Percentiles rank a stretch among this genome's conserved stretches.
These are phyloP conservation scores for Ammospiza maritima DNA, from an alignment of 2,797 vertebrate species.

Conservation along the genomic window DNA sequence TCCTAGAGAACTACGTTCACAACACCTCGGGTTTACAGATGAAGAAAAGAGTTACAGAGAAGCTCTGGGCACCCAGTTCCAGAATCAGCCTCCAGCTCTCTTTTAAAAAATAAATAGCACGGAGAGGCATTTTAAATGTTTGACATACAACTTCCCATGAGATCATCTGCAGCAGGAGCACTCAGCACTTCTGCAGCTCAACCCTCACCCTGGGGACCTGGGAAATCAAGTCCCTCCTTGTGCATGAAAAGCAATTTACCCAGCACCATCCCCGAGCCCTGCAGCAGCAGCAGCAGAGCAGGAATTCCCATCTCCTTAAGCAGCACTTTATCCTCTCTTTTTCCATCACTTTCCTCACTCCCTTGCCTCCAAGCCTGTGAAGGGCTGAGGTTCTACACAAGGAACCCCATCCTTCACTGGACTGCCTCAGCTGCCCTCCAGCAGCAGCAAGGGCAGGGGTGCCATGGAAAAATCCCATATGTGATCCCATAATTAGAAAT, in stretches of 20 bases:
- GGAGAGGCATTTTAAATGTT: neutral
- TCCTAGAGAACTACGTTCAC: neutral
- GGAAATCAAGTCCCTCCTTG: neutral
- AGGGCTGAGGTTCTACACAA: neutral
- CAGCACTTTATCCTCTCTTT: neutral
- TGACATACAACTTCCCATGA: constrained; percentile 3
- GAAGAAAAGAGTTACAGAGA: constrained; percentile 1
- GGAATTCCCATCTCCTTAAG: neutral
- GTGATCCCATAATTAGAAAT: neutral
- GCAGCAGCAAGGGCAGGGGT: neutral
- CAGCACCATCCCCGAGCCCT: neutral
- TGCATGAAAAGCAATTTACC: constrained; percentile 18
- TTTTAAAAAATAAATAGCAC: constrained; percentile 35
- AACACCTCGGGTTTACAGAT: neutral
- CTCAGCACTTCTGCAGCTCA: neutral
- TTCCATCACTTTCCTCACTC: neutral
- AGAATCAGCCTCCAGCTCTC: constrained; percentile 12
- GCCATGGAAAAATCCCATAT: neutral
- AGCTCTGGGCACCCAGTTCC: neutral
- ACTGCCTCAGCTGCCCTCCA: neutral
- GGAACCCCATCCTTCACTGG: neutral
- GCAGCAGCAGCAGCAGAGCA: constrained; percentile 13
- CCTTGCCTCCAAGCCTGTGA: fast-evolving
- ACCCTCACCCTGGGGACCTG: constrained; percentile 28
- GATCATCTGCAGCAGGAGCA: constrained; percentile 16